Base-by-base conservation (phyloP, 2,888 invertebrate genomes). In the Iselma pallidipennis region DNA sequence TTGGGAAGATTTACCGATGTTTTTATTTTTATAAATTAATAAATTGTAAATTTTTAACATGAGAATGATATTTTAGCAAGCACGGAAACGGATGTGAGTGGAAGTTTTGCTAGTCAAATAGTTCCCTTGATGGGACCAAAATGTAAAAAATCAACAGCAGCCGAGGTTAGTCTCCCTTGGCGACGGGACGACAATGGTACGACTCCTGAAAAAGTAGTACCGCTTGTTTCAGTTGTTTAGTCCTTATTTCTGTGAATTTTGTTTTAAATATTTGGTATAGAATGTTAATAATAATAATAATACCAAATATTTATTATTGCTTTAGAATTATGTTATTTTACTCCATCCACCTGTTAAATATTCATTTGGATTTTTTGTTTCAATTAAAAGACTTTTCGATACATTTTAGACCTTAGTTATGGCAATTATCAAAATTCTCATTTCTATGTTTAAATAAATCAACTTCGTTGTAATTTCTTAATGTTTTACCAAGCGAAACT, bases 161-260 rank as follows among this genome's bases (percentile, higher is more conserved):
- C 91, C 80, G 93, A 93, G 85, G 87, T 89, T 82, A 89, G 89
- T 74, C 87, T 94, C 81, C 94, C 94, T 78, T 94, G 94, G 94
- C 88, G 92, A 82, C 86, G 89, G 81, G 90, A 90, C 83, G 87
- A 87, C 81, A 87, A 87, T 83, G 90, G 90, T 90, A 89, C 86
- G 87, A 66, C 49, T 61, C 26, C 48, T n/a, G 12, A 23, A 21
- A 23, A n/a, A 61, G 65, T 69, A 66, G 61, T 56, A 59, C 65
- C 66, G 66, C 66, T 64, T 65, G 23, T 53, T 61, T 45, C 45
- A 21, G 12, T 45, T 61, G 54, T 33, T 61, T 52, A 31, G 49
- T 14, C 33, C 12, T 56, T 26, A 59, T 31, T 51, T 53, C 12
- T 23, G n/a, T n/a, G n/a, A n/a, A n/a, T n/a, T n/a, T n/a, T n/a